These are phyloP conservation scores for Myopa tessellatipennis DNA, from an alignment of 2,888 invertebrate species.

Conservation along the genomic window DNA sequence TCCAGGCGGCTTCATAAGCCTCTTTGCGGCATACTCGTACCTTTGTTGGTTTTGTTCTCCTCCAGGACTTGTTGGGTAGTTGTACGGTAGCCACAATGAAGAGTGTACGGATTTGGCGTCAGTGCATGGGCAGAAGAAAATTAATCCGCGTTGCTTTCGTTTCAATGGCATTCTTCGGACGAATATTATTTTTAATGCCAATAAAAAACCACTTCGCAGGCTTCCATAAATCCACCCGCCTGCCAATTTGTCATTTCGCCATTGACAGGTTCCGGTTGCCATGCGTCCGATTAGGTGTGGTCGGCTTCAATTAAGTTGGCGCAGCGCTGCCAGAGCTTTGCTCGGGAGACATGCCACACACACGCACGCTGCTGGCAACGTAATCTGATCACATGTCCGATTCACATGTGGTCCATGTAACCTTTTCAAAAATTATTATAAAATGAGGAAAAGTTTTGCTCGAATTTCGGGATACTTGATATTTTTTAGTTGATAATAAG, in stretches of 20 bases:
- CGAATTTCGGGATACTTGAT: slow-evolving; percentile 58
- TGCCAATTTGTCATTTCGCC: slow-evolving; percentile 34
- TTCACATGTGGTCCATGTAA: slow-evolving; percentile 42
- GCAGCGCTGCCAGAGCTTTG: slow-evolving; percentile 14
- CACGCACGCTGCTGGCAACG: slow-evolving; percentile 54
- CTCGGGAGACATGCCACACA: neutral
- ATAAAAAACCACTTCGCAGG: slow-evolving; percentile 32
- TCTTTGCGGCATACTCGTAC: slow-evolving; percentile 3
- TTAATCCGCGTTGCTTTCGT: slow-evolving; percentile 25
- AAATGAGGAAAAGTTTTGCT: slow-evolving; percentile 35
- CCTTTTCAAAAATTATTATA: slow-evolving; percentile 47
- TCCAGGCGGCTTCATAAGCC: slow-evolving; percentile 18
- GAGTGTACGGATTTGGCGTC: slow-evolving; percentile 18
- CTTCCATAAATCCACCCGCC: slow-evolving; percentile 23
- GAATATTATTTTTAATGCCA: slow-evolving; percentile 35
- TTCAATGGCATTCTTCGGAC: slow-evolving; percentile 7
- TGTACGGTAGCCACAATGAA: neutral
- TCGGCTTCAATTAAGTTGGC: slow-evolving; percentile 23
- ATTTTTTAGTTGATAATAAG: slow-evolving; percentile 63
- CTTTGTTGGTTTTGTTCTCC: neutral
- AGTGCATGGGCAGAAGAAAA: slow-evolving; percentile 17
- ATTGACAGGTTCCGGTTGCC: slow-evolving; percentile 35
- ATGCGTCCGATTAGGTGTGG: neutral
- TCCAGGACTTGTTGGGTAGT: neutral
- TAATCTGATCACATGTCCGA: slow-evolving; percentile 63